Evolutionary conservation across 2,888 invertebrate genomes (phyloP), one percentile per base, ranked within the genome.

Genomic region (Hoplodrina ambigua): DNA sequence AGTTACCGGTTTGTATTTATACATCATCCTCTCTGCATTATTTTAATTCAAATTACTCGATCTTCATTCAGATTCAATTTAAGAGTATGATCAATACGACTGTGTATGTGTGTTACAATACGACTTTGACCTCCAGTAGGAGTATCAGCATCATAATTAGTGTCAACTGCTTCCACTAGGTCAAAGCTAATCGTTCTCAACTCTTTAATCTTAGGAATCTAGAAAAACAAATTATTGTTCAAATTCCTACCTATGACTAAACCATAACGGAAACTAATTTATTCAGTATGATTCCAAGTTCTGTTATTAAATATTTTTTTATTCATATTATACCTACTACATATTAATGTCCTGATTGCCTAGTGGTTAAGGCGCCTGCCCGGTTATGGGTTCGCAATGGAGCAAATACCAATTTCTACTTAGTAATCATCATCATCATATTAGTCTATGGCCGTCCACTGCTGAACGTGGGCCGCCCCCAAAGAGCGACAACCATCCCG

Each of bases 171-270:
- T 53, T 0, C 0, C 17, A 64, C n/a, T 25, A n/a, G 66, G 41
- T 55, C 30, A 49, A 55, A 49, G 4, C n/a, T 20, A 66, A 52
- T 30, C 19, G 19, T 25, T 55, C 44, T n/a, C 13, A 66, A 1
- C 25, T 56, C 8, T 50, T 17, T 17, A 44, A 17, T 11, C 15
- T 10, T 33, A 33, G 5, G 13, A 56, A 49, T 55, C n/a, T 15
- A 25, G 15, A 15, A 15, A 49, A 25, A 19, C 5, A 25, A 53
- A 60, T 37, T 15, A 20, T 37, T 25, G 13, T 49, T 72, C 11
- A 50, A 50, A 72, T 72, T 69, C 69, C 19, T 58, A 33, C 19
- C 8, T 25, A 41, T 75, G 75, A 72, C 17, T 75, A 58, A 75
- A 30, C 54, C n/a, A 3, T 19, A 41, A 44, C 46, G 58, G 58